Evolutionary conservation across 2,797 vertebrate genomes (phyloP).

Genomic region (Peromyscus attwateri): DNA sequence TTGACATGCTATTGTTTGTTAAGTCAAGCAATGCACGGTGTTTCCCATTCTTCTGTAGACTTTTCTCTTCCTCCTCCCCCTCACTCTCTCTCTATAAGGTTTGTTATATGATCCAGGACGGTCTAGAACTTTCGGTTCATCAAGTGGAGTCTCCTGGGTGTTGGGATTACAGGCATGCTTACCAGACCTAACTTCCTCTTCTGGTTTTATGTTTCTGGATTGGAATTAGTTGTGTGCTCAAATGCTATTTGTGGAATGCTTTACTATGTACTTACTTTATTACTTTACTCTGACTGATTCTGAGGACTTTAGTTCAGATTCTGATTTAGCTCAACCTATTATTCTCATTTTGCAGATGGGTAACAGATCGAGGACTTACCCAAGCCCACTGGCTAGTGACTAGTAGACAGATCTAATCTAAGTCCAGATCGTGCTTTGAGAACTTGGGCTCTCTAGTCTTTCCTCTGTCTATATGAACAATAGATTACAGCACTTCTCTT

Average conservation of each 20-base stretch:
- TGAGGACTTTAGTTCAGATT: constrained; percentile 35
- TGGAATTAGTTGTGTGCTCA: neutral
- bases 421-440: neutral
- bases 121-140: neutral
- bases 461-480: neutral
- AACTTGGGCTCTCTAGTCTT: neutral
- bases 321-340: neutral
- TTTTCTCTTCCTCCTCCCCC: neutral
- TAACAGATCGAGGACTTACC: neutral
- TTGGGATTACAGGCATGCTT: neutral
- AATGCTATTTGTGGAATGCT: neutral
- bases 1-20: neutral
- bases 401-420: constrained; percentile 24
- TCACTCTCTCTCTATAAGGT: neutral
- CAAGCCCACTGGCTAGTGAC: neutral
- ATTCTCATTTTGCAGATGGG: neutral
- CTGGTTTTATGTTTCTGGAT: neutral
- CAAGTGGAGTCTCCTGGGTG: neutral
- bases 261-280: neutral
- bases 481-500: neutral
- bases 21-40: neutral
- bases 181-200: neutral
- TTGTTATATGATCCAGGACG: neutral
- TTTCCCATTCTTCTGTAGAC: neutral
- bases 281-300: neutral